A percentile compares a stretch with the other conserved stretches of the same genome.
These are phyloP conservation scores for Miniopterus natalensis DNA, from an alignment of 2,113 vertebrate genomes.

Conservation along the genomic window DNA sequence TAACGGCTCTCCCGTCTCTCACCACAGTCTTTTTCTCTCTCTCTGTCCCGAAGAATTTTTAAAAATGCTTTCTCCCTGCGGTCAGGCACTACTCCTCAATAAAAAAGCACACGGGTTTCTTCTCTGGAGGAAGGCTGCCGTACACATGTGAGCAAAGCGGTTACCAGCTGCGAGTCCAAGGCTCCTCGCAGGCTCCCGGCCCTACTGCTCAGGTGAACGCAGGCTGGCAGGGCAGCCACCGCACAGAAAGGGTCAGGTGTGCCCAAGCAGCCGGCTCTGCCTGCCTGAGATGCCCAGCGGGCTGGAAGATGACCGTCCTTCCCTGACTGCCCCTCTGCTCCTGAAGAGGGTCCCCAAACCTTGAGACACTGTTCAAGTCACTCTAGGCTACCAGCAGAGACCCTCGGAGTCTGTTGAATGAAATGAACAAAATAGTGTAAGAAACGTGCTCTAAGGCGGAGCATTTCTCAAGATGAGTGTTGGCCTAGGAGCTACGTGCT, in stretches of 20 bases:
- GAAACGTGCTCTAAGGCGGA: not conserved
- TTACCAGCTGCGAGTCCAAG: too few relatives aligned
- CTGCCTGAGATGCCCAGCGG: not conserved
- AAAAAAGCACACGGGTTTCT: not conserved
- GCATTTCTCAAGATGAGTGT: accelerated
- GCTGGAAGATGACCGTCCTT: accelerated
- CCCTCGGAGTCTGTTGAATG: accelerated
- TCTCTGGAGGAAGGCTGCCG: not conserved
- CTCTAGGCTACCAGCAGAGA: not conserved
- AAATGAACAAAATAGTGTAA: accelerated
- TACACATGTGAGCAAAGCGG: too few relatives aligned
- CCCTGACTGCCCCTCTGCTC: not conserved
- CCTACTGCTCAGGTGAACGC: accelerated
- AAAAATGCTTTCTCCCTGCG: not conserved
- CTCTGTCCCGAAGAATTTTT: accelerated
- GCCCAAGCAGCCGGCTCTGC: not conserved
- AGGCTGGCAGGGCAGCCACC: not conserved
- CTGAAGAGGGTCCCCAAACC: not conserved
- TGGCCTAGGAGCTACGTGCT: not conserved
- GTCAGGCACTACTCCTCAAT: not conserved
- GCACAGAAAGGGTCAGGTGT: not conserved
- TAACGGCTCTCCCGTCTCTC: not conserved
- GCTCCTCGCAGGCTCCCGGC: not conserved
- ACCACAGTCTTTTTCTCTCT: not conserved
- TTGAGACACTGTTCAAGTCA: not conserved